A percentile compares a stretch with the other conserved stretches of the same genome.
These are phyloP conservation scores for Pegoplata infirma DNA, from an alignment of 2,888 invertebrate genomes.

Conservation along the genomic window DNA sequence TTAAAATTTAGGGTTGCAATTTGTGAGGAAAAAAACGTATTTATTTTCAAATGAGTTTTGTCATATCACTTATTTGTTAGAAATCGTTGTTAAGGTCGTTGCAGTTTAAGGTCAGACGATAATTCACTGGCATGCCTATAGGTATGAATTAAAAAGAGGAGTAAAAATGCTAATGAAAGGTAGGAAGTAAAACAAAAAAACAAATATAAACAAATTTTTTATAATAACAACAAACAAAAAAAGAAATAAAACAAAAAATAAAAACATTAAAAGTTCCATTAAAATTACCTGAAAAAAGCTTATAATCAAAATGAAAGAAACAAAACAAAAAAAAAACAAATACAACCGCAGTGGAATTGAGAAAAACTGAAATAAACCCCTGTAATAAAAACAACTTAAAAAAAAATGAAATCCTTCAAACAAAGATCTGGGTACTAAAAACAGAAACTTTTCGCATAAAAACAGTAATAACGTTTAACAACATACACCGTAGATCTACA, in stretches of 20 bases:
- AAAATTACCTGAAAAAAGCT: constrained; percentile 60
- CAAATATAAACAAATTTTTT: constrained; percentile 24
- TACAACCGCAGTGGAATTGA: constrained; percentile 37
- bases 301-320: constrained; percentile 39
- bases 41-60: too few species aligned
- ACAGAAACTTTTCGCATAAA: constrained; percentile 48
- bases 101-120: too few species aligned
- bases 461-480: constrained; percentile 47
- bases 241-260: constrained; percentile 45
- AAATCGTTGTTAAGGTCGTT: too few species aligned
- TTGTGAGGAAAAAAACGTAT: too few species aligned
- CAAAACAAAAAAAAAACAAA: too few species aligned
- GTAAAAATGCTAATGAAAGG: constrained; percentile 1
- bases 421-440: background rate
- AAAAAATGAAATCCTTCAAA: constrained; percentile 7
- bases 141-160: constrained; percentile 3
- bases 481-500: constrained; percentile 46
- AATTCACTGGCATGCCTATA: background rate
- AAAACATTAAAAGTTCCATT: background rate
- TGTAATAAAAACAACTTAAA: constrained; percentile 25
- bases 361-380: constrained; percentile 22
- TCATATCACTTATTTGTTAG: too few species aligned
- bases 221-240: constrained; percentile 7
- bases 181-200: constrained; percentile 38
- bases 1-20: too few species aligned